These are phyloP conservation scores for Nycticebus coucang DNA, from an alignment of 2,113 vertebrate species.

Conservation along the genomic window DNA sequence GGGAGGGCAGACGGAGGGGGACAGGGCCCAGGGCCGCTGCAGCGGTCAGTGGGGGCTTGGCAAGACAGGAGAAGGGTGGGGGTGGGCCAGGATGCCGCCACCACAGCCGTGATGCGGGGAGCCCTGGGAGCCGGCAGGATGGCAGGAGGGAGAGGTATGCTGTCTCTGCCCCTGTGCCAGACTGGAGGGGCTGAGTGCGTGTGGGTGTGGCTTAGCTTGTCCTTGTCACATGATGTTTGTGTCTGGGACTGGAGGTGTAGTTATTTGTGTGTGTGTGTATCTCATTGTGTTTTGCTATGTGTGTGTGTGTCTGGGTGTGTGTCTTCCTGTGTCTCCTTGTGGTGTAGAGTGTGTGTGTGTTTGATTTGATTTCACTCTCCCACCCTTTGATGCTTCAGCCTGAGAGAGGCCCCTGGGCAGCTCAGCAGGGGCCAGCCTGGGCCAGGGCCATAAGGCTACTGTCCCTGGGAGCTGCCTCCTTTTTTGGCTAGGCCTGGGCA, in stretches of 20 bases:
- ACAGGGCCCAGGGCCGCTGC: neutral
- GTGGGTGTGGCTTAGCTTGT: neutral
- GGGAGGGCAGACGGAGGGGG: conserved; percentile 29
- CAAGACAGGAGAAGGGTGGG: neutral
- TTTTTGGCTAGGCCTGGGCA: conserved; percentile 71
- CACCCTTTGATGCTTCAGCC: neutral
- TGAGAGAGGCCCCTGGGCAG: neutral
- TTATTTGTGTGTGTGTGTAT: conserved; percentile 48
- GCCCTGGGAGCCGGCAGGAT: conserved; percentile 45
- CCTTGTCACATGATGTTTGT: conserved; percentile 54
- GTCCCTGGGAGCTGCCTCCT: conserved; percentile 73
- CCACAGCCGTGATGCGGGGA: conserved; percentile 1
- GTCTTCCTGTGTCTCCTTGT: conserved; percentile 38
- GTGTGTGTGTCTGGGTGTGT: conserved; percentile 56
- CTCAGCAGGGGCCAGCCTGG: neutral
- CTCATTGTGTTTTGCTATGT: conserved; percentile 10
- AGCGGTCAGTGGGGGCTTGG: neutral
- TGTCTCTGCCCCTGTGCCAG: neutral
- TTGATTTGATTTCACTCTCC: neutral
- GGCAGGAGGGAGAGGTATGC: conserved; percentile 79
- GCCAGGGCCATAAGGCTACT: conserved; percentile 35
- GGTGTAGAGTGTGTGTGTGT: neutral
- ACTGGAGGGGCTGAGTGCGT: neutral
- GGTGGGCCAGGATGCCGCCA: neutral
- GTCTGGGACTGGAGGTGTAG: conserved; percentile 38